Base-by-base conservation (phyloP, 1,140 invertebrate genomes). In the Daktulosphaira vitifoliae region DNA sequence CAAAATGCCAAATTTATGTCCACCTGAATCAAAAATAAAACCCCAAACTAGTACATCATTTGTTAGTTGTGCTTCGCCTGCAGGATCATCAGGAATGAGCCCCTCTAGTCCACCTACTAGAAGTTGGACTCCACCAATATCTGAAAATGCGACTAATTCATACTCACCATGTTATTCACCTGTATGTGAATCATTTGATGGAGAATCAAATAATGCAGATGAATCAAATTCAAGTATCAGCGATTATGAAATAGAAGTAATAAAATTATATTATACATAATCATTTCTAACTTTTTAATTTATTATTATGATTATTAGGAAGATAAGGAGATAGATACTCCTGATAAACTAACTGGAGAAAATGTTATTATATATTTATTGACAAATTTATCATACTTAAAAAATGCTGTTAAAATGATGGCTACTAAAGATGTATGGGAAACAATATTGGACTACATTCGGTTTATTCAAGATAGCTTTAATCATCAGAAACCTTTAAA, bases 131-230 rank as follows among this genome's bases (percentile, higher is more conserved):
- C 37, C 49, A 0, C 8, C 54, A 16, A 23, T 29, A n/a, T 23
- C 29, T 48, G 44, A 33, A n/a, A 49, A 26, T 11, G 23, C n/a
- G 18, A 64, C n/a, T 33, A n/a, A 51, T 26, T 51, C 26, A 2
- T 9, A 67, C 16, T 67, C 37, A 25, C 48, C 56, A 16, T 66
- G 13, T 38, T 66, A 65, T 65, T 65, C 46, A 6, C 44, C 65
- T 26, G 49, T 52, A 8, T 51, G 25, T 66, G 38, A 29, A 44
- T 44, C 37, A 9, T 66, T 59, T 44, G 56, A 62, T 48, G 44
- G 29, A 20, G 56, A 62, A 13, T 62, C 56, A 13, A 20, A 46
- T n/a, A 62, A 62, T 18, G 18, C 39, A 6, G 56, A 62, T 9
- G 53, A 56, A 26, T 62, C 56, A 15, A 29, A 46, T 20, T 62